phyloP scores from a whole-genome alignment of 2,113 vertebrate species.

The Nymphicus hollandicus region DNA sequence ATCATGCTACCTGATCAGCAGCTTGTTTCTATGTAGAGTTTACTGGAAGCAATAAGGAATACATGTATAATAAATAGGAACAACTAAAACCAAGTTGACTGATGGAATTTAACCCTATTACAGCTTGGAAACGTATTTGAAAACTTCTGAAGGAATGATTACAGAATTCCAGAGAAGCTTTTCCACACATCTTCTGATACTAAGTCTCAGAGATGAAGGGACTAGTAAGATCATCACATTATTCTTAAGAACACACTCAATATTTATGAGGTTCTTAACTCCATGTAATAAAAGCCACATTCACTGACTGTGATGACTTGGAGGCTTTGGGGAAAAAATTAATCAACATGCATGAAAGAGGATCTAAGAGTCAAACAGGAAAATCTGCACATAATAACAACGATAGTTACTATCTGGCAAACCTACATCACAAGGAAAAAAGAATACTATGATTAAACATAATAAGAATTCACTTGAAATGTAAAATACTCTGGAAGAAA shows the following conservation, averaged over 20 bases:
- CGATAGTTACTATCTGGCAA: conserved; percentile 40
- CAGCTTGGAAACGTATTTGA: not conserved
- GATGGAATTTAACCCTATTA: not conserved
- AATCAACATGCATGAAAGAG: conserved; percentile 51
- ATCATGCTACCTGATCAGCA: not conserved
- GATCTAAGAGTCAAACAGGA: conserved; percentile 39
- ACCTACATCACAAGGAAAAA: conserved; percentile 34
- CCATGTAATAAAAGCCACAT: conserved; percentile 22
- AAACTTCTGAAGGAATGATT: not conserved
- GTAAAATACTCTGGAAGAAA: conserved; percentile 19
- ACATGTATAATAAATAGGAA: not conserved
- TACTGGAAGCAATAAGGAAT: not conserved
- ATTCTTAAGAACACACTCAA: conserved; percentile 27
- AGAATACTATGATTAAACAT: conserved; percentile 42
- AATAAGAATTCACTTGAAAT: conserved; percentile 45
- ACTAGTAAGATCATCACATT: not conserved
- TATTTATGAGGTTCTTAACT: conserved; percentile 44
- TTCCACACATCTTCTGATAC: not conserved
- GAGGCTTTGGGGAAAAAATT: conserved; percentile 40
- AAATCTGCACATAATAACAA: conserved; percentile 39
- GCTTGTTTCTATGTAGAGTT: not conserved
- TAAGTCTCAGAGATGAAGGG: not conserved
- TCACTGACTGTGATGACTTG: not conserved
- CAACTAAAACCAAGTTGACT: not conserved
- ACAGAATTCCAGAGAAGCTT: not conserved